Evolutionary conservation across 2,797 vertebrate species (phyloP), one percentile per base, ranked within the genome.

Genomic region (Distichodus sexfasciatus): DNA sequence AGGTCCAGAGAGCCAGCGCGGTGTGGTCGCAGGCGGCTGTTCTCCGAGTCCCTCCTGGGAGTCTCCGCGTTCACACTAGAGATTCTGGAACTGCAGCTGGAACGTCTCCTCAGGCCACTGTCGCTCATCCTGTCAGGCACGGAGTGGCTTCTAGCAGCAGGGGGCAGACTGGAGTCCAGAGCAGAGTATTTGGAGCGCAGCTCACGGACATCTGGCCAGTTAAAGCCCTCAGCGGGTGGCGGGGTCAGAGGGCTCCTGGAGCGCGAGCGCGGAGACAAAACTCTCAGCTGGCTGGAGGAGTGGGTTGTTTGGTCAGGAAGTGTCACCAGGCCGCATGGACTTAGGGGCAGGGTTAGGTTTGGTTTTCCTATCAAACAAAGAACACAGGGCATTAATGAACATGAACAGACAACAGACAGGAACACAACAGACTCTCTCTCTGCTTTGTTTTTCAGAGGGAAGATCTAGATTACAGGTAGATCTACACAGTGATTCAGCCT

Each of bases 151-250:
- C 88, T 88, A 72, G 74, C 76, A 0, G 91, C 83, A 0, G 77
- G 60, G 0, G 7, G 57, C 0, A 72, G 78, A 0, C 76, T 5
- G 0, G 65, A 70, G 0, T 80, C 47, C 0, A 76, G 72, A 31
- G 44, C 26, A 40, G 44, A 66, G 17, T 94, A 95, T 67, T 86
- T 93, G 63, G 93, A 94, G 3, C 94, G 80, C 5, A 97, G 92
- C 58, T 94, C 87, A 6, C 82, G 88, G 21, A 98, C 95, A 0
- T 97, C 93, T 0, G 95, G 95, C 95, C 95, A 96, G 66, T 74
- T n/a, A 53, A 98, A 97, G 50, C 82, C 86, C 69, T 95, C 92
- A 0, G 72, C 4, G 0, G 85, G 71, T 0, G 86, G 21, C 0
- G 90, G 85, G 69, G 87, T 92, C 1, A 84, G 78, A 1, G 91